Conservation (phyloP, 2,888 invertebrate genomes). For the Eueremaeus valkanovi region DNA sequence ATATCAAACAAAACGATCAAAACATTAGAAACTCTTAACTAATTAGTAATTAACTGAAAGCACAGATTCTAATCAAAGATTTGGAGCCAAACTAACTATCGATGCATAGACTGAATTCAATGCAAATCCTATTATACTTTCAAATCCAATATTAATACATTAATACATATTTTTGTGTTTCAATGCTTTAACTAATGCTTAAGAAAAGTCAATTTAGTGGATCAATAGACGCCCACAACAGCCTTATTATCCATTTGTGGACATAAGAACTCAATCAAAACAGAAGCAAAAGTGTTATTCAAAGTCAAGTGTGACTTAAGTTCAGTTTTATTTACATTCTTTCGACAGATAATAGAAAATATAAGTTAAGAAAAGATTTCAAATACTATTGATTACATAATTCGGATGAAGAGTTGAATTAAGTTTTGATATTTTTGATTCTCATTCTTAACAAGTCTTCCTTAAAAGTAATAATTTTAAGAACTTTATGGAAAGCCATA, state of each 20-base stretch:
- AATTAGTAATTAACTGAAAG: background rate
- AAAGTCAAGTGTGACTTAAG: background rate
- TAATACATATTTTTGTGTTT: too few species aligned
- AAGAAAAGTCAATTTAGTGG: background rate
- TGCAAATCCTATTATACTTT: background rate
- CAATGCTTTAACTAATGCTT: too few species aligned
- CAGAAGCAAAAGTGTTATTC: background rate
- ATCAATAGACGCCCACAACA: slow-evolving; percentile 9
- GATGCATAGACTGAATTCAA: background rate
- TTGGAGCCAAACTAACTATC: background rate
- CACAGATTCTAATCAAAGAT: background rate
- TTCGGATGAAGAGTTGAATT: too few species aligned
- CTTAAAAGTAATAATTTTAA: too few species aligned
- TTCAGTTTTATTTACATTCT: background rate
- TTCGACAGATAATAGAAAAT: too few species aligned
- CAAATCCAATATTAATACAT: too few species aligned
- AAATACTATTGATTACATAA: too few species aligned
- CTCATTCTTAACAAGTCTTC: too few species aligned
- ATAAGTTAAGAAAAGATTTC: background rate
- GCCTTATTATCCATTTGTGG: slow-evolving; percentile 18
- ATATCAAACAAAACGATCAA: background rate
- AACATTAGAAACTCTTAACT: background rate
- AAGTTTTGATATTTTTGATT: too few species aligned
- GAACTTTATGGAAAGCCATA: background rate
- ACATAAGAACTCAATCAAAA: background rate